Percentiles rank a stretch among this genome's conserved stretches.
Evolutionary conservation across 2,113 vertebrate species (phyloP).

Genomic region (Silurus meridionalis): DNA sequence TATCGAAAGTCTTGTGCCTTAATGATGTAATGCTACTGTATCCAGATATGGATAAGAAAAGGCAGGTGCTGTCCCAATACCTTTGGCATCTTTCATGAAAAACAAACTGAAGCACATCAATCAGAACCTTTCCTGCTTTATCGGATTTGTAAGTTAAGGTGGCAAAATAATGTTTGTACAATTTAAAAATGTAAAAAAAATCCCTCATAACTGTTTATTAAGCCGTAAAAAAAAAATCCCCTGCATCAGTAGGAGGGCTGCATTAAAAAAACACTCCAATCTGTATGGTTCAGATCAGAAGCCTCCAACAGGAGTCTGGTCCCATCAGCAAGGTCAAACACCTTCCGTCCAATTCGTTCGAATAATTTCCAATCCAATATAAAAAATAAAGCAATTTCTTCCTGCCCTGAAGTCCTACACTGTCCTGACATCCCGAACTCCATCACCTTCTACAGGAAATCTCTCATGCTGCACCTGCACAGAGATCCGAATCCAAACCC

Average conservation of each 20-base stretch:
- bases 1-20: too few species aligned
- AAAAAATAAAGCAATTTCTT: neutral
- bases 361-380: neutral
- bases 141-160: too few species aligned
- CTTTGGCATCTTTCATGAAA: too few species aligned
- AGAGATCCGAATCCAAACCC: neutral
- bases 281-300: neutral
- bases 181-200: too few species aligned
- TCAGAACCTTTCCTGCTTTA: too few species aligned
- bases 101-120: too few species aligned
- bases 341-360: neutral
- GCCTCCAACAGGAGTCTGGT: neutral
- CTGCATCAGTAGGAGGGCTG: neutral
- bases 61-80: too few species aligned
- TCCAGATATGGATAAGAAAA: too few species aligned
- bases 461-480: neutral
- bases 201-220: too few species aligned
- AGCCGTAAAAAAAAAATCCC: too few species aligned
- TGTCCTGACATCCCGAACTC: neutral
- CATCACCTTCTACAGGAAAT: neutral
- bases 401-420: neutral
- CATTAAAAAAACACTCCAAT: neutral
- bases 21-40: too few species aligned
- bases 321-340: neutral
- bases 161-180: too few species aligned